These are phyloP conservation scores for Tetrao urogallus DNA, from an alignment of 2,113 vertebrate genomes.

Conservation along the genomic window DNA sequence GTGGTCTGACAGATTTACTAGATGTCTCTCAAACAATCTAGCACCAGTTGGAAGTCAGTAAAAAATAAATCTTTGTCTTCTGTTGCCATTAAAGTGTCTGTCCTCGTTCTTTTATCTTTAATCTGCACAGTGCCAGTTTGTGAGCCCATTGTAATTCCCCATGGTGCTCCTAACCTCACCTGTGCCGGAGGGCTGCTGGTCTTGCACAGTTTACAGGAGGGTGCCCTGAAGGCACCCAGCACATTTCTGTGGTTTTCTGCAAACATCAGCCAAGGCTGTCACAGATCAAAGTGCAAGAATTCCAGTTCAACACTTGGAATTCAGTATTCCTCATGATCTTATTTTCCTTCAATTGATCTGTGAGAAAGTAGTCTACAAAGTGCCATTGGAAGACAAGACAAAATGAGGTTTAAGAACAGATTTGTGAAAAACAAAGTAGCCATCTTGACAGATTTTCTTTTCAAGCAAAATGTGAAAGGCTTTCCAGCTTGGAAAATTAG, in stretches of 20 bases:
- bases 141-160: fast-evolving
- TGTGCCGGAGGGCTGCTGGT: neutral
- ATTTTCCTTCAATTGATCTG: neutral
- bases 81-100: conserved; percentile 43
- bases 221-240: neutral
- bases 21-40: conserved; percentile 46
- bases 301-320: neutral
- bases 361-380: neutral
- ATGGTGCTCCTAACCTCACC: neutral
- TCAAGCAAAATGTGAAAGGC: neutral
- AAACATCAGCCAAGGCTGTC: neutral
- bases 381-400: neutral
- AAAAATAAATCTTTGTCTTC: conserved; percentile 69
- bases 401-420: neutral
- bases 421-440: neutral
- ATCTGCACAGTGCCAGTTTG: neutral
- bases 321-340: neutral
- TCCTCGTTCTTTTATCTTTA: conserved; percentile 44
- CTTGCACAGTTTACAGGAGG: neutral
- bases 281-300: neutral
- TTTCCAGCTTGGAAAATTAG: neutral
- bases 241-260: neutral
- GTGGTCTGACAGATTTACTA: conserved; percentile 57
- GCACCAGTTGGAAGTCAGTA: conserved; percentile 42
- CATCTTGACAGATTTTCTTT: neutral